These are phyloP conservation scores for Malurus elegans DNA, from an alignment of 2,113 vertebrate genomes.

Conservation along the genomic window DNA sequence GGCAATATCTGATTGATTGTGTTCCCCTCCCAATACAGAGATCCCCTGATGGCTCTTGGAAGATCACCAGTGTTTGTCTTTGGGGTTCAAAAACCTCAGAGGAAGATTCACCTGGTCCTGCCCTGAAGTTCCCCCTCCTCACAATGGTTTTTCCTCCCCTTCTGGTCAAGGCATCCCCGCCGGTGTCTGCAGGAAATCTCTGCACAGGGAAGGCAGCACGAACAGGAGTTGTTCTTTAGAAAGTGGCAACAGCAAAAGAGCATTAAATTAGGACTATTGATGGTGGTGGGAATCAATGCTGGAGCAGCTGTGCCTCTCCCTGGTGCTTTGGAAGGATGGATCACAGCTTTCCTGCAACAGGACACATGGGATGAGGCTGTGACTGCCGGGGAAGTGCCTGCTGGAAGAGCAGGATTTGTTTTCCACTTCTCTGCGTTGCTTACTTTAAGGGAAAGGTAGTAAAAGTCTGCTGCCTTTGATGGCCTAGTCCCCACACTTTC, in stretches of 20 bases:
- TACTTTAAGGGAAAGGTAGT: background rate
- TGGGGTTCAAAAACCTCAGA: background rate
- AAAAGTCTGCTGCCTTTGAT: background rate
- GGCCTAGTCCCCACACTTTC: background rate
- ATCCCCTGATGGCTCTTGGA: background rate
- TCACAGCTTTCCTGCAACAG: background rate
- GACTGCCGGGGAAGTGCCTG: background rate
- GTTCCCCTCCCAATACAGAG: background rate
- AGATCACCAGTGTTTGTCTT: background rate
- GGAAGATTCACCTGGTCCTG: background rate
- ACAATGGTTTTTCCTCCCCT: background rate
- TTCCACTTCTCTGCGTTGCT: fast-evolving
- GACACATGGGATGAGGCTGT: fast-evolving
- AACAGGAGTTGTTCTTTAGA: background rate
- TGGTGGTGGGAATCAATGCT: background rate
- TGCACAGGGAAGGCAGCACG: background rate
- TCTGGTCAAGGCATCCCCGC: background rate
- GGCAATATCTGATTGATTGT: background rate
- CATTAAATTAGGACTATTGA: background rate
- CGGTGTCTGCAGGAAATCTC: background rate
- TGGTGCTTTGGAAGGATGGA: background rate
- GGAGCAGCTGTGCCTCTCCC: background rate
- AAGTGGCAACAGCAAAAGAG: background rate
- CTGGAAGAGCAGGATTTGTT: background rate
- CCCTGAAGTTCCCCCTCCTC: background rate